Conservation (phyloP, 2,888 invertebrate species). For the Scrobipalpa costella region DNA sequence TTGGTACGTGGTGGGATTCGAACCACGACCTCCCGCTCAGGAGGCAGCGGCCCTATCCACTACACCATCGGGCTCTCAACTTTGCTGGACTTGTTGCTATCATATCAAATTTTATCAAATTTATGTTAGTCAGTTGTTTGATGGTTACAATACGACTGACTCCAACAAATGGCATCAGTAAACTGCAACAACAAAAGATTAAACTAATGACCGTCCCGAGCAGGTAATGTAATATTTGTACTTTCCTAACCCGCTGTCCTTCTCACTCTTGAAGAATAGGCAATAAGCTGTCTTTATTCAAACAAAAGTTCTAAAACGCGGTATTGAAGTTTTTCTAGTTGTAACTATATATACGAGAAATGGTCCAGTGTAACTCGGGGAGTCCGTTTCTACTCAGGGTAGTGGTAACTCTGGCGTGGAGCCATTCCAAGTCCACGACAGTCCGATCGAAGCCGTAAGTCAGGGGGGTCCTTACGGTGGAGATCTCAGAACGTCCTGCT, state of each 20-base stretch:
- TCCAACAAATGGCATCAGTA: background rate
- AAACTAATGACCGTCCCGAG: background rate
- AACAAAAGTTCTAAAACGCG: background rate
- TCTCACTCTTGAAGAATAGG: background rate
- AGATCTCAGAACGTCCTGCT: background rate
- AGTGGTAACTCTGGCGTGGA: background rate
- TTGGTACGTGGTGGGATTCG: no score
- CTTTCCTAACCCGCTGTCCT: background rate
- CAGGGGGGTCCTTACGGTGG: background rate
- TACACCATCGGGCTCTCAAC: no score
- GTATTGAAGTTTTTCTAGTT: background rate
- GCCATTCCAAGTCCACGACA: background rate
- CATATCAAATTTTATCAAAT: no score
- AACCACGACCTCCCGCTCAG: no score
- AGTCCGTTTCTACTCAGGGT: background rate
- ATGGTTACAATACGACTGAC: no score
- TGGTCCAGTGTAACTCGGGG: background rate
- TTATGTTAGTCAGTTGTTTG: no score
- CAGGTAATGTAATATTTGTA: background rate
- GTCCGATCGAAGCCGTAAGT: background rate
- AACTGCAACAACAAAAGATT: background rate
- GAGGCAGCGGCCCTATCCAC: no score
- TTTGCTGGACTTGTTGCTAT: no score
- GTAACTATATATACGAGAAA: background rate
- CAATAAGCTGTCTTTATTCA: background rate